These are phyloP conservation scores for Germaria angustata DNA, from an alignment of 2,888 invertebrate species.

Conservation along the genomic window DNA sequence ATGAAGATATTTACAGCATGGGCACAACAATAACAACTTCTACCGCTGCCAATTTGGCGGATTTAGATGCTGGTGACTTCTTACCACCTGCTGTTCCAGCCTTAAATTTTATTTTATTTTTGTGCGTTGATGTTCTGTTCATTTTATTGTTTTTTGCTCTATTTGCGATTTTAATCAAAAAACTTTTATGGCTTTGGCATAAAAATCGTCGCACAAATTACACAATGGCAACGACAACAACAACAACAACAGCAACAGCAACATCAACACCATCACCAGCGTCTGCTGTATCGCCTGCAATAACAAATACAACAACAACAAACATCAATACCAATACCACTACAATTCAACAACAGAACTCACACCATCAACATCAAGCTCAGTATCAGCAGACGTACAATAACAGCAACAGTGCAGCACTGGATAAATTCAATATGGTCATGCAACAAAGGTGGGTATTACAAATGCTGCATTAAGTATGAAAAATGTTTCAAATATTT, in stretches of 20 bases:
- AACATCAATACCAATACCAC: conserved; percentile 21
- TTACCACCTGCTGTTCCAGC: conserved; percentile 67
- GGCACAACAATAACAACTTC: conserved; percentile 19
- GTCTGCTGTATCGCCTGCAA: conserved; percentile 12
- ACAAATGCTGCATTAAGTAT: neutral
- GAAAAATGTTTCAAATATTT: neutral
- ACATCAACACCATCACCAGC: conserved; percentile 30
- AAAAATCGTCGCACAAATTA: conserved; percentile 78
- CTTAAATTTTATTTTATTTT: conserved; percentile 76
- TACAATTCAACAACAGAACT: conserved; percentile 9
- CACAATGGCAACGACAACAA: conserved; percentile 7
- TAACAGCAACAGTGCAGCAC: conserved; percentile 70
- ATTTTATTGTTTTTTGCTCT: conserved; percentile 85
- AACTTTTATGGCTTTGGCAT: conserved; percentile 82
- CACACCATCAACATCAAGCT: conserved; percentile 15
- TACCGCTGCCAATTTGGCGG: conserved; percentile 20
- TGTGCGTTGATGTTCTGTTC: conserved; percentile 85
- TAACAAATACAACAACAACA: neutral
- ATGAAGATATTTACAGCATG: conserved; percentile 49
- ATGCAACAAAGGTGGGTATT: conserved; percentile 80
- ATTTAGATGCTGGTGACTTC: neutral
- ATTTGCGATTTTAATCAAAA: conserved; percentile 84
- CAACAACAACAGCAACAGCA: conserved; percentile 7
- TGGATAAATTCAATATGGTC: conserved; percentile 83
- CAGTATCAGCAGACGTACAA: conserved; percentile 43